A percentile compares a stretch with the other conserved stretches of the same genome.
Evolutionary conservation across 2,888 invertebrate genomes (phyloP).

Genomic region (Microplitis deprimator): DNA sequence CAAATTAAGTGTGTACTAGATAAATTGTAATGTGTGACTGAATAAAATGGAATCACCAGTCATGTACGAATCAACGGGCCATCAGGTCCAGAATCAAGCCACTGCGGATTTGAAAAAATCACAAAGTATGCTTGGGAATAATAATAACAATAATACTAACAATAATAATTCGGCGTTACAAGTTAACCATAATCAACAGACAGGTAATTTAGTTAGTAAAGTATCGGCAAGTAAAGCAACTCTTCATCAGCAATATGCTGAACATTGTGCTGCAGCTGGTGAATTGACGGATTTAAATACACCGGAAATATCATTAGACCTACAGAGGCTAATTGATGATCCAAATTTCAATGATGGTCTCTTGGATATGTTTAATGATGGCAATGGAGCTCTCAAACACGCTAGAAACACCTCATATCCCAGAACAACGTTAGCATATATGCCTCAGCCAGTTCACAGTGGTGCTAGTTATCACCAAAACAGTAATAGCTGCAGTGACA

Average conservation of each 20-base stretch:
- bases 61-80: conserved; percentile 84
- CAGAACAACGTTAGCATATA: conserved; percentile 86
- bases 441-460: conserved; percentile 93
- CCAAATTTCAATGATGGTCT: conserved; percentile 89
- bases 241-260: conserved; percentile 82
- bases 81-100: conserved; percentile 69
- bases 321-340: conserved; percentile 94
- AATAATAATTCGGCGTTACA: conserved; percentile 72
- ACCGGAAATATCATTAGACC: conserved; percentile 92
- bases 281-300: conserved; percentile 92
- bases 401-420: conserved; percentile 71
- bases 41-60: conserved; percentile 85
- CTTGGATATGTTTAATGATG: conserved; percentile 83
- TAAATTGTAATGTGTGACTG: conserved; percentile 65
- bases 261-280: conserved; percentile 76
- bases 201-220: conserved; percentile 72
- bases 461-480: conserved; percentile 77
- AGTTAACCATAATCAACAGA: conserved; percentile 73
- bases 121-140: conserved; percentile 72
- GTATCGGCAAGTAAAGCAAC: conserved; percentile 75
- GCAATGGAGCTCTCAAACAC: conserved; percentile 68
- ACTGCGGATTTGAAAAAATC: conserved; percentile 77
- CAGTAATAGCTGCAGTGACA: conserved; percentile 75
- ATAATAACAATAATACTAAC: conserved; percentile 63
- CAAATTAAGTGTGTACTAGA: neutral